These are phyloP conservation scores for Puffinus mauretanicus DNA, from an alignment of 2,113 vertebrate genomes.

Conservation along the genomic window DNA sequence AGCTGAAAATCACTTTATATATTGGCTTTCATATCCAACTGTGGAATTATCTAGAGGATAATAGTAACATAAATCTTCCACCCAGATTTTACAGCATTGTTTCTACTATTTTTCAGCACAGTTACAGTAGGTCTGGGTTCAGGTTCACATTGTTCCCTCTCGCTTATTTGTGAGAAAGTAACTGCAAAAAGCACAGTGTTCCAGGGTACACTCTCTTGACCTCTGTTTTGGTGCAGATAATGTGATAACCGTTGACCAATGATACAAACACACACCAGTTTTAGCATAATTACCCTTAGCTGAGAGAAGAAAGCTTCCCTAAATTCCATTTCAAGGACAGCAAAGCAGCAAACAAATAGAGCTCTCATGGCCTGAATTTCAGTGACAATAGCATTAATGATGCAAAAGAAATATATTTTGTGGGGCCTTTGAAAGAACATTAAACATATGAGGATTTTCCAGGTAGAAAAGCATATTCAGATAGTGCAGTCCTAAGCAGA, in stretches of 20 bases:
- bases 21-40: slow-evolving; percentile 6
- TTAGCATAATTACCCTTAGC: not conserved
- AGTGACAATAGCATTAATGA: not conserved
- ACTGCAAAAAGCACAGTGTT: not conserved
- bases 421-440: not conserved
- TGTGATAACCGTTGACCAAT: not conserved
- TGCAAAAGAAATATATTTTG: not conserved
- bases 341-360: not conserved
- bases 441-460: not conserved
- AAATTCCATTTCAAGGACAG: not conserved
- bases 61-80: slow-evolving; percentile 40
- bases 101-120: not conserved
- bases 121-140: not conserved
- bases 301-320: not conserved
- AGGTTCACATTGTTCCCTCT: not conserved
- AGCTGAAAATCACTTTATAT: slow-evolving; percentile 30
- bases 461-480: not conserved
- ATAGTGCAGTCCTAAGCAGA: not conserved
- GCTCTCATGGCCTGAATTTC: not conserved
- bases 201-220: not conserved
- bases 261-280: not conserved
- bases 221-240: not conserved
- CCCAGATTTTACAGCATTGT: not conserved
- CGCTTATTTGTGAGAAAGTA: not conserved
- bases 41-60: slow-evolving; percentile 17